Conservation (phyloP, 2,888 invertebrate species). For the Xylocampa areola region DNA sequence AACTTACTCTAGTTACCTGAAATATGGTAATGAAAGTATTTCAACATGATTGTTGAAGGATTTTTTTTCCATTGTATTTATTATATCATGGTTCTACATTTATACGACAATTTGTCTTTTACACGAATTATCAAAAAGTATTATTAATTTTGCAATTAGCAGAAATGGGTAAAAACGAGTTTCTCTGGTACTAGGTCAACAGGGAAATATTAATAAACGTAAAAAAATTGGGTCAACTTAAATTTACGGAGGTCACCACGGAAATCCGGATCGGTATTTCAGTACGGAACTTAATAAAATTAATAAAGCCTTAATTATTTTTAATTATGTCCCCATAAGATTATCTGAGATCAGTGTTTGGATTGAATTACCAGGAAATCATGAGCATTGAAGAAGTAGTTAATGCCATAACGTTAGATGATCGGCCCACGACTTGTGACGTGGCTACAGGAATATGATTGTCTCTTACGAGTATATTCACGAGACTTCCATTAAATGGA, state of each 20-base stretch:
- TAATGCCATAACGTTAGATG: slow-evolving; percentile 13
- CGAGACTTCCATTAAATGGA: slow-evolving; percentile 8
- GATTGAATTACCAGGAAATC: slow-evolving; percentile 42
- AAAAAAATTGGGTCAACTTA: slow-evolving; percentile 15
- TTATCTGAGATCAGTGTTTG: slow-evolving; percentile 36
- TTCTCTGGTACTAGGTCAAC: slow-evolving; percentile 7
- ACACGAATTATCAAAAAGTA: too few relatives aligned
- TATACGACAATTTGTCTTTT: too few relatives aligned
- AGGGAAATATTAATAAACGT: slow-evolving; percentile 17
- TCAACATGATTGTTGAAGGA: background rate
- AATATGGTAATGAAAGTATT: slow-evolving; percentile 3
- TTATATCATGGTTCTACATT: too few relatives aligned
- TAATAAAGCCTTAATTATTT: slow-evolving; percentile 11
- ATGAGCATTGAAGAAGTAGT: slow-evolving; percentile 14
- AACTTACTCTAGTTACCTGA: too few relatives aligned
- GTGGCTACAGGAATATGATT: background rate
- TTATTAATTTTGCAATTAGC: background rate
- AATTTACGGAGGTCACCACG: slow-evolving; percentile 14
- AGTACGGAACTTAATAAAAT: slow-evolving; percentile 20
- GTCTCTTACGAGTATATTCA: background rate
- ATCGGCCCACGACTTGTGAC: slow-evolving; percentile 9
- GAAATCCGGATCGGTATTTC: slow-evolving; percentile 25
- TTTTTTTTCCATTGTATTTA: background rate
- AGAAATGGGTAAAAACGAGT: background rate
- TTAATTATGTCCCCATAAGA: slow-evolving; percentile 12